Conservation (phyloP, 2,113 vertebrate species). For the Pachycephala philippinensis region DNA sequence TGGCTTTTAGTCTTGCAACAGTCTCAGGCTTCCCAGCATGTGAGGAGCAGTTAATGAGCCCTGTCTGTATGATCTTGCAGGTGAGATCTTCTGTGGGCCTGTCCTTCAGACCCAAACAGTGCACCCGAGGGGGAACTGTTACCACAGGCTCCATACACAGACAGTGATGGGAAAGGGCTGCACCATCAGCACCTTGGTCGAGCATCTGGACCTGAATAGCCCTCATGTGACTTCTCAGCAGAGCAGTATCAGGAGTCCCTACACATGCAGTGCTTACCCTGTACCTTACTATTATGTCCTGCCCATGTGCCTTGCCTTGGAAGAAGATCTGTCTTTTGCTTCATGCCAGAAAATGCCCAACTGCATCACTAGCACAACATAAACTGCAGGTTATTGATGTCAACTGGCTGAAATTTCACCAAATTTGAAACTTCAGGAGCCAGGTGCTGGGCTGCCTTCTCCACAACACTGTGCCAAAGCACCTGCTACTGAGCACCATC, state of each 20-base stretch:
- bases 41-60: not conserved
- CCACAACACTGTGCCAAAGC: not conserved
- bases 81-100: not conserved
- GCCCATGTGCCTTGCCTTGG: not conserved
- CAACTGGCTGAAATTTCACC: not conserved
- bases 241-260: not conserved
- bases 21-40: not conserved
- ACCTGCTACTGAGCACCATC: not conserved
- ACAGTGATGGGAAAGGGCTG: rapidly evolving
- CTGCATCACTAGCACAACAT: not conserved
- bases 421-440: not conserved
- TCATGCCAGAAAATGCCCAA: not conserved
- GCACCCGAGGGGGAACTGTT: not conserved
- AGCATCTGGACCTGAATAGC: not conserved
- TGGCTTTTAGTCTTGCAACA: not conserved
- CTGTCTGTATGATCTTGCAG: not conserved
- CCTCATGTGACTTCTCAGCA: rapidly evolving
- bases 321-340: not conserved
- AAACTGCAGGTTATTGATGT: not conserved
- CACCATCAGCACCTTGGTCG: not conserved
- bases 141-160: not conserved
- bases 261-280: not conserved
- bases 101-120: rapidly evolving
- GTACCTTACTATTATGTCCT: not conserved
- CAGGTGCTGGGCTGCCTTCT: not conserved